Evolutionary conservation across 2,888 invertebrate species (phyloP).

Genomic region (Gisinianus flammeolus): DNA sequence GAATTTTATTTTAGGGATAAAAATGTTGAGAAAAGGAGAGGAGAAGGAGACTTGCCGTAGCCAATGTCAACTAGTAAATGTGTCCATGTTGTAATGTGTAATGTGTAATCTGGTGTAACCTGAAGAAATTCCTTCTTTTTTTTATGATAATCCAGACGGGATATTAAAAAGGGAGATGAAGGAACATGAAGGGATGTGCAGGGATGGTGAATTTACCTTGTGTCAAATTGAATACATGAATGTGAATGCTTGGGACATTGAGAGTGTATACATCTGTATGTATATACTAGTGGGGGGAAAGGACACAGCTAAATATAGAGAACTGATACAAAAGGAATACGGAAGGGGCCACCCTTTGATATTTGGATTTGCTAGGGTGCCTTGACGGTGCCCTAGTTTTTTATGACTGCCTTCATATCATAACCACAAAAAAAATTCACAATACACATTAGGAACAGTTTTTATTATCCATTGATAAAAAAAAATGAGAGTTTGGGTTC

Average conservation of each 20-base stretch:
- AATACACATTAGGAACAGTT: slow-evolving; percentile 39
- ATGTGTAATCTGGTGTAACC: neutral
- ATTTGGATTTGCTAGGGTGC: slow-evolving; percentile 50
- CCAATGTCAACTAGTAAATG: neutral
- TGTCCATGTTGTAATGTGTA: neutral
- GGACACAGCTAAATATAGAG: neutral
- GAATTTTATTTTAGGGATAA: no score
- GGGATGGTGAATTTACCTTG: no score
- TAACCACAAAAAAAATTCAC: slow-evolving; percentile 58
- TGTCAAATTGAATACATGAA: neutral
- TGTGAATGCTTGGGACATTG: no score
- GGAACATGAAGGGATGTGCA: neutral
- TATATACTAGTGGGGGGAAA: neutral
- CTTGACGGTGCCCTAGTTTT: slow-evolving; percentile 52
- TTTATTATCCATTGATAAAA: slow-evolving; percentile 30
- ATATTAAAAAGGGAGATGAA: neutral
- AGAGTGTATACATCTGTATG: neutral
- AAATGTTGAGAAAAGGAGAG: neutral
- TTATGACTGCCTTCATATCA: slow-evolving; percentile 45
- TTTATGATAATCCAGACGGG: neutral
- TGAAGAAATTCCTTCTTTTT: no score
- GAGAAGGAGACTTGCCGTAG: neutral
- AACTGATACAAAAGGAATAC: slow-evolving; percentile 30
- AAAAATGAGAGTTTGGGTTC: no score
- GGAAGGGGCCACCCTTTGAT: slow-evolving; percentile 44